Conservation (phyloP, 2,797 vertebrate genomes). For the Tamandua tetradactyla region DNA sequence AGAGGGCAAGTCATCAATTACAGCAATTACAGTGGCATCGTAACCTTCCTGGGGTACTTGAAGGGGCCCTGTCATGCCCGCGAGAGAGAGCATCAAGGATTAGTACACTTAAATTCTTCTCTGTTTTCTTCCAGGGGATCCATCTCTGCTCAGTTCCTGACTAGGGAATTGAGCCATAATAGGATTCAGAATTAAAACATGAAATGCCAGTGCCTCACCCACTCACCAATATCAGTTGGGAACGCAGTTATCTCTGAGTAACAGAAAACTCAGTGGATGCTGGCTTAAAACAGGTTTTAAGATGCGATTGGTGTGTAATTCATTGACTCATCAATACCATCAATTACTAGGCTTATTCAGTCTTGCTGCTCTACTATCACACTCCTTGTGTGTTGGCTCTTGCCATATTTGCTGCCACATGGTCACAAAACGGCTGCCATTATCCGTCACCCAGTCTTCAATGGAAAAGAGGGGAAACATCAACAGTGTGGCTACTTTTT, state of each 20-base stretch:
- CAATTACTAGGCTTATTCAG: rapidly evolving
- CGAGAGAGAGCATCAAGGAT: rapidly evolving
- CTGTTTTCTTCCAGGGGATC: rapidly evolving
- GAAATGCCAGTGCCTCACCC: background rate
- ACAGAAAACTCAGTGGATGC: background rate
- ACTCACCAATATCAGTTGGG: rapidly evolving
- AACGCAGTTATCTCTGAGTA: background rate
- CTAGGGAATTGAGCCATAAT: background rate
- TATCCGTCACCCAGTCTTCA: no score
- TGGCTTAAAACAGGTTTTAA: background rate
- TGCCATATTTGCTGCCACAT: background rate
- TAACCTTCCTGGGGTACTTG: rapidly evolving
- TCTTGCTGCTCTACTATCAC: background rate
- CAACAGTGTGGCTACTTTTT: background rate
- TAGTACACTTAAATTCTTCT: rapidly evolving
- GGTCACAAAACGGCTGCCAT: background rate
- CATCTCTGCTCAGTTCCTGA: background rate
- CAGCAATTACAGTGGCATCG: background rate
- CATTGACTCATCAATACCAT: background rate
- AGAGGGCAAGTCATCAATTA: background rate
- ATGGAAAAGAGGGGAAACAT: no score
- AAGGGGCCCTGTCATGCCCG: rapidly evolving
- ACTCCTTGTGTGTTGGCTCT: rapidly evolving
- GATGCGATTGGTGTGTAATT: background rate
- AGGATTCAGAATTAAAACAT: background rate